Evolutionary conservation across 2,888 invertebrate species (phyloP), one percentile per base, ranked within the genome.

Genomic region (Euproctis similis): DNA sequence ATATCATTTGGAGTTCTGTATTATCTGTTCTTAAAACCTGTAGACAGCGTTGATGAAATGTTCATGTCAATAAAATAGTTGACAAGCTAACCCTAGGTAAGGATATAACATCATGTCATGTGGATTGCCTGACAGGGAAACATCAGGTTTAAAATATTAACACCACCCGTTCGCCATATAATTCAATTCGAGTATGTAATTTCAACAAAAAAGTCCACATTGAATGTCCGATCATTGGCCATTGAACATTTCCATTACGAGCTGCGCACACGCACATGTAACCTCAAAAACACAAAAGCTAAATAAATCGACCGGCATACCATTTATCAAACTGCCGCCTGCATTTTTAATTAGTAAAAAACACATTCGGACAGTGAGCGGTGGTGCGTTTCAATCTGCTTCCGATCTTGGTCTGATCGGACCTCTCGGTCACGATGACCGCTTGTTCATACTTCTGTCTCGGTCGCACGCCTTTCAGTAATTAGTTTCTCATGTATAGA

Each of bases 311-410:
- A 71, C 66, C 63, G 46, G 58, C 51, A 58, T 59, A 66, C 67
- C 56, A 77, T 76, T 70, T 69, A 74, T 77, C 74, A 76, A 65
- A 56, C 59, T 48, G 60, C 62, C 53, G 59, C 55, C 62, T 61
- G 74, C 66, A 73, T 76, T 80, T 78, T 80, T 81, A 81, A 82
- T 81, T 80, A 80, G 72, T 68, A 69, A 68, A 71, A 71, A 64
- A 63, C 55, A 68, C 66, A 78, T 80, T 81, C 72, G 78, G 74
- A 54, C 68, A 61, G 66, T 53, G 56, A 39, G 75, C 81, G 73
- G 68, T 82, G 74, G 74, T 56, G 78, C 80, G 72, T 73, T 53
- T 60, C 73, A 78, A 82, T 82, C 82, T 58, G 70, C 65, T 81
- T 81, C 82, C 82, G 73, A 82, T 81, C 80, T 73, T 47, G 36